Percentiles rank a stretch among this genome's conserved stretches.
These are phyloP conservation scores for Bombyx mandarina DNA, from an alignment of 1,140 invertebrate species.

Conservation along the genomic window DNA sequence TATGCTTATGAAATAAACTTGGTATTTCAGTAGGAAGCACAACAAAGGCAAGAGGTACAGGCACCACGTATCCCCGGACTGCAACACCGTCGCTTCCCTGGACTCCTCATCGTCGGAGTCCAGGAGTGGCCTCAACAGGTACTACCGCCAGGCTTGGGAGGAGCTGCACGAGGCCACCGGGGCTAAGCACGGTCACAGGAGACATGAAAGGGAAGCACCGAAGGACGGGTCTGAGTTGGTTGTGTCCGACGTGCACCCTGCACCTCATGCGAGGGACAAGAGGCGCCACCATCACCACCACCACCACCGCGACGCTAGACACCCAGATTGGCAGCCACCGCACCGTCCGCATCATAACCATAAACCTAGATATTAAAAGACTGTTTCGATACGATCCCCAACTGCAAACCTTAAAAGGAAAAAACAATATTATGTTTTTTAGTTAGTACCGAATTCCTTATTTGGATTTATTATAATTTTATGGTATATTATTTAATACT, in stretches of 20 bases:
- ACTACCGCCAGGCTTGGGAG: slow-evolving; percentile 92
- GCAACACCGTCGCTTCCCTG: slow-evolving; percentile 89
- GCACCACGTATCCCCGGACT: slow-evolving; percentile 88
- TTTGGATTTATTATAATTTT: neutral
- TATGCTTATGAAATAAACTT: slow-evolving; percentile 30
- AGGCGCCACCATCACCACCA: slow-evolving; percentile 88
- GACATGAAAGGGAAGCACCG: slow-evolving; percentile 72
- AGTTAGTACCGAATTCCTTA: neutral
- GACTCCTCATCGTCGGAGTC: slow-evolving; percentile 89
- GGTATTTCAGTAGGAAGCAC: slow-evolving; percentile 53
- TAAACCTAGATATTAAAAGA: slow-evolving; percentile 52
- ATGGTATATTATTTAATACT: neutral
- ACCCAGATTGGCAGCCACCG: slow-evolving; percentile 51
- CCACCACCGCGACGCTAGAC: slow-evolving; percentile 76
- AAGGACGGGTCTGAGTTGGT: slow-evolving; percentile 87
- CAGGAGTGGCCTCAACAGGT: slow-evolving; percentile 84
- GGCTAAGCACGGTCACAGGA: slow-evolving; percentile 62
- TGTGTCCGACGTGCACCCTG: slow-evolving; percentile 78
- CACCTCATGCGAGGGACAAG: slow-evolving; percentile 75
- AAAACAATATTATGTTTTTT: slow-evolving; percentile 5
- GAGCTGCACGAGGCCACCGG: slow-evolving; percentile 88
- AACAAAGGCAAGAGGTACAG: slow-evolving; percentile 87
- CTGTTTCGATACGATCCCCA: no score
- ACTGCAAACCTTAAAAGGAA: neutral
- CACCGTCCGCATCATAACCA: slow-evolving; percentile 59